Conservation (phyloP, 2,113 vertebrate species). For the Neodon shergylaensis region DNA sequence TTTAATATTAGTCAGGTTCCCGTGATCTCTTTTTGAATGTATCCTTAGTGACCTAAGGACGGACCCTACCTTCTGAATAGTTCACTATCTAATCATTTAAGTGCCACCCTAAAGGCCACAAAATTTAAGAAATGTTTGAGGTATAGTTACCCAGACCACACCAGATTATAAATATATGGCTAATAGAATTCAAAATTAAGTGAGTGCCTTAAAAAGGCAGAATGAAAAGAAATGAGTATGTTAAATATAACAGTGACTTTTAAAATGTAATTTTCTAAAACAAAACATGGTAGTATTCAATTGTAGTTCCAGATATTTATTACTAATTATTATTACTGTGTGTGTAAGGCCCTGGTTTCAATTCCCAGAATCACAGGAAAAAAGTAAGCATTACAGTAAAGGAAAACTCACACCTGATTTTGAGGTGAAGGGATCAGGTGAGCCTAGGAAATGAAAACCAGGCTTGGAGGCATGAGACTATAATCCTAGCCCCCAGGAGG, state of each 20-base stretch:
- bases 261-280: not conserved
- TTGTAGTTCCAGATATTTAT: not conserved
- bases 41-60: not conserved
- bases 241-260: conserved; percentile 20
- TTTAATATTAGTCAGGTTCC: not conserved
- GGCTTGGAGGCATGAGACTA: not conserved
- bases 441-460: not conserved
- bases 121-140: not conserved
- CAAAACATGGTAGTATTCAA: not conserved
- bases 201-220: not conserved
- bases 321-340: not conserved
- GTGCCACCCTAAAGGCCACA: not conserved
- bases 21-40: not conserved
- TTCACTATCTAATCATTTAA: not conserved
- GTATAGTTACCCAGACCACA: not conserved
- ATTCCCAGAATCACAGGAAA: not conserved
- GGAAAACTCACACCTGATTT: not conserved
- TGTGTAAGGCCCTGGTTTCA: not conserved
- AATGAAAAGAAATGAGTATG: not conserved
- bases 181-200: conserved; percentile 29
- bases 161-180: not conserved
- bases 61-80: not conserved
- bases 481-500: not conserved
- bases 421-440: not conserved
- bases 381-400: not conserved